A percentile compares a stretch with the other conserved stretches of the same genome.
Evolutionary conservation across 2,888 invertebrate species (phyloP).

Genomic region (Dynastes tityus): DNA sequence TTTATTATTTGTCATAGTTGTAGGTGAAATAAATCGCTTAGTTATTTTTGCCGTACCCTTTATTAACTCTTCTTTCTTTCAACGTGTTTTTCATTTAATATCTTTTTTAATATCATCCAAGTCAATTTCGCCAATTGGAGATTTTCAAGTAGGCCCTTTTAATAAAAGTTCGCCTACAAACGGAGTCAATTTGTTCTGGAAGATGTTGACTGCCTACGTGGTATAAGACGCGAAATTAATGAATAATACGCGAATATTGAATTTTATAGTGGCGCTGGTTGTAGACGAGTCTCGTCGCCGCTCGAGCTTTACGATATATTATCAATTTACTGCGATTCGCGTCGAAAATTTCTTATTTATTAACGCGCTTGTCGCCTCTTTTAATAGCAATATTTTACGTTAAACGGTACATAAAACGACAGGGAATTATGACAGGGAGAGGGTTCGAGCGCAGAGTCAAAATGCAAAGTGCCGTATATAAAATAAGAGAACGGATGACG

Average conservation of each 20-base stretch:
- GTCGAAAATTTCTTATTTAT: constrained; percentile 27
- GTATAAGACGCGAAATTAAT: constrained; percentile 21
- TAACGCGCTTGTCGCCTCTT: constrained; percentile 14
- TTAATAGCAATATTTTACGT: constrained; percentile 23
- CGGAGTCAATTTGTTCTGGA: constrained; percentile 2
- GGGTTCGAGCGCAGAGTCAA: background rate
- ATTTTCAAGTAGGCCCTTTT: background rate
- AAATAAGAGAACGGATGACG: background rate
- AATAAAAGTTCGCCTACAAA: background rate
- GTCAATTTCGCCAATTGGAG: background rate
- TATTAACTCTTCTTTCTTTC: background rate
- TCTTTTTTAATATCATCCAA: constrained; percentile 9
- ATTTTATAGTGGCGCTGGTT: constrained; percentile 4
- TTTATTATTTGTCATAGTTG: no score
- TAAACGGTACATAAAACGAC: constrained; percentile 20
- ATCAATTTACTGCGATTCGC: constrained; percentile 7
- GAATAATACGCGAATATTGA: constrained; percentile 10
- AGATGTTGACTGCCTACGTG: background rate
- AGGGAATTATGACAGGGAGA: constrained; percentile 8
- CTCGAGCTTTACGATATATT: background rate
- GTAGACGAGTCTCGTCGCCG: background rate
- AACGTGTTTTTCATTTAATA: constrained; percentile 1
- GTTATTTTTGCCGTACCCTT: no score
- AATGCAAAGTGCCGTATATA: constrained; percentile 12
- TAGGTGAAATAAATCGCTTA: no score